phyloP scores from a whole-genome alignment of 2,113 vertebrate species.

The Hylia prasina region DNA sequence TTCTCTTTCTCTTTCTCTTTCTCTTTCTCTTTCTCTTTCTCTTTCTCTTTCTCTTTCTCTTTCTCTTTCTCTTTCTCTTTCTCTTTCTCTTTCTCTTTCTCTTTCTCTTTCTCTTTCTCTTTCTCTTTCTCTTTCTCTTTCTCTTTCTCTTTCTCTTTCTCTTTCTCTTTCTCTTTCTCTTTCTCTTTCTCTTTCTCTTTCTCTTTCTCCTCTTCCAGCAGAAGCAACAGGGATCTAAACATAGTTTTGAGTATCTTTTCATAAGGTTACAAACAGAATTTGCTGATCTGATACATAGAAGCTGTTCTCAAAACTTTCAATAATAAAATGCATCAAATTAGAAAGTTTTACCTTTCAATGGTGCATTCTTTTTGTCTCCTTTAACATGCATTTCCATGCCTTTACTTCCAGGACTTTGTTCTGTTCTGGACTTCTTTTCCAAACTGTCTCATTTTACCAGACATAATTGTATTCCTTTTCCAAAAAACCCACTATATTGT shows the following conservation, averaged over 20 bases:
- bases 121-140: accelerated
- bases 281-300: not conserved
- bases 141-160: no score
- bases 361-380: not conserved
- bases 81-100: accelerated
- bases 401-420: not conserved
- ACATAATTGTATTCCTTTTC: not conserved
- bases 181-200: accelerated
- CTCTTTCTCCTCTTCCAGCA: accelerated
- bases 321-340: not conserved
- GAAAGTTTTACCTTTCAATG: not conserved
- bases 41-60: accelerated
- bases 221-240: not conserved
- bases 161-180: accelerated
- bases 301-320: not conserved
- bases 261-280: not conserved
- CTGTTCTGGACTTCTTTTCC: not conserved
- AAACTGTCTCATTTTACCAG: not conserved
- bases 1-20: no score
- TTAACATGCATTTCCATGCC: not conserved
- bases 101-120: not conserved
- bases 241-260: not conserved
- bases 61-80: no score
- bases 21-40: not conserved
- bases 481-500: not conserved